Evolutionary conservation across 2,797 vertebrate genomes (phyloP).

Genomic region (Microchirus variegatus): DNA sequence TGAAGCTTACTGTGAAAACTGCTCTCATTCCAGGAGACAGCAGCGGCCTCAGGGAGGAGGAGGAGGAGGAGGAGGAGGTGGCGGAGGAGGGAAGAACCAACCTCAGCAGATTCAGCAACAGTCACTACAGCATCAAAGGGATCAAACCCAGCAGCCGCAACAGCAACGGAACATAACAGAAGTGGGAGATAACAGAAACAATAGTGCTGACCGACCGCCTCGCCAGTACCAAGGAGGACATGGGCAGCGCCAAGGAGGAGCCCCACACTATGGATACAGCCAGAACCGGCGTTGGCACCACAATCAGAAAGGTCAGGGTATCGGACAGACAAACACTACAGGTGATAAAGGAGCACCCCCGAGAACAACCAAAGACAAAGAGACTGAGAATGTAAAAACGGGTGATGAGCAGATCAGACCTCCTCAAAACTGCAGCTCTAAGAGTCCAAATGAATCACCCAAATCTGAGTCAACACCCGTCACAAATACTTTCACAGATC

Average conservation of each 20-base stretch:
- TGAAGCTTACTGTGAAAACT: constrained; percentile 53
- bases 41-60: constrained; percentile 86
- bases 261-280: constrained; percentile 91
- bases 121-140: constrained; percentile 82
- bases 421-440: constrained; percentile 42
- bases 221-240: constrained; percentile 87
- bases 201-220: constrained; percentile 80
- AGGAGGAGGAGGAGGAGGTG: constrained; percentile 56
- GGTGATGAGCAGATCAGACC: constrained; percentile 78
- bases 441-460: constrained; percentile 49
- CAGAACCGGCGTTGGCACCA: constrained; percentile 97
- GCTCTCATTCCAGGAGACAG: constrained; percentile 85
- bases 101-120: constrained; percentile 69
- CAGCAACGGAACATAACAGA: constrained; percentile 83
- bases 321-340: constrained; percentile 51
- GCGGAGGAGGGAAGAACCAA: constrained; percentile 69
- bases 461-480: constrained; percentile 36
- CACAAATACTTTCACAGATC: constrained; percentile 28
- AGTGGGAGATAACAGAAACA: constrained; percentile 84
- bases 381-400: constrained; percentile 85
- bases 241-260: constrained; percentile 83
- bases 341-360: constrained; percentile 69
- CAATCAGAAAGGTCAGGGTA: constrained; percentile 83
- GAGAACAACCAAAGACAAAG: constrained; percentile 90
- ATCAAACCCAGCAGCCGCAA: constrained; percentile 78